Percentiles rank a stretch among this genome's conserved stretches.
These are phyloP conservation scores for Petrosia ficiformis DNA, from an alignment of 37 sponge, comb jelly and placozoan genomes.

Conservation along the genomic window DNA sequence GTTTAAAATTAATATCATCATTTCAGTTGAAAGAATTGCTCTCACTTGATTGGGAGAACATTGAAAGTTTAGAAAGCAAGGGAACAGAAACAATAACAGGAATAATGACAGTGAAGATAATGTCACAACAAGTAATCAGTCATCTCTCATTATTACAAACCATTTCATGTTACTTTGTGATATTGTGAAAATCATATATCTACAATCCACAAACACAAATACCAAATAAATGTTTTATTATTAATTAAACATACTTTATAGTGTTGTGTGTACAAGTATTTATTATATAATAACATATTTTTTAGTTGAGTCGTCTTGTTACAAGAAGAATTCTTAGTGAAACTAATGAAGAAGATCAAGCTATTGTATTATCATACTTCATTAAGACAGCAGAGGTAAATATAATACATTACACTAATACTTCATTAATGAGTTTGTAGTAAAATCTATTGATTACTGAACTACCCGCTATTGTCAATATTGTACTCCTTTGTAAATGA, in stretches of 20 bases:
- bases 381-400: constrained; percentile 72
- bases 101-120: not conserved
- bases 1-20: not conserved
- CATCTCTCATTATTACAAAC: too few species aligned
- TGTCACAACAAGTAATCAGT: not conserved
- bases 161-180: not conserved
- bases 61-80: not conserved
- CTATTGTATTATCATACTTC: constrained; percentile 63
- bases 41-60: not conserved
- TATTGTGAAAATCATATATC: not conserved
- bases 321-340: constrained; percentile 33
- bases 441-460: too few species aligned
- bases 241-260: not conserved
- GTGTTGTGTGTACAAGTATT: not conserved
- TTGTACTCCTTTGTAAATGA: too few species aligned
- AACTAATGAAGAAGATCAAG: constrained; percentile 33
- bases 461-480: too few species aligned
- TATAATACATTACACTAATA: too few species aligned
- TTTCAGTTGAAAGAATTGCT: constrained; percentile 1
- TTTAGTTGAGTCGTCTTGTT: too few species aligned
- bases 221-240: not conserved
- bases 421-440: too few species aligned
- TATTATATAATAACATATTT: too few species aligned
- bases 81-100: not conserved
- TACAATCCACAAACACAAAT: not conserved